phyloP scores from a whole-genome alignment of 2,113 vertebrate genomes.

The Pseudorasbora parva region DNA sequence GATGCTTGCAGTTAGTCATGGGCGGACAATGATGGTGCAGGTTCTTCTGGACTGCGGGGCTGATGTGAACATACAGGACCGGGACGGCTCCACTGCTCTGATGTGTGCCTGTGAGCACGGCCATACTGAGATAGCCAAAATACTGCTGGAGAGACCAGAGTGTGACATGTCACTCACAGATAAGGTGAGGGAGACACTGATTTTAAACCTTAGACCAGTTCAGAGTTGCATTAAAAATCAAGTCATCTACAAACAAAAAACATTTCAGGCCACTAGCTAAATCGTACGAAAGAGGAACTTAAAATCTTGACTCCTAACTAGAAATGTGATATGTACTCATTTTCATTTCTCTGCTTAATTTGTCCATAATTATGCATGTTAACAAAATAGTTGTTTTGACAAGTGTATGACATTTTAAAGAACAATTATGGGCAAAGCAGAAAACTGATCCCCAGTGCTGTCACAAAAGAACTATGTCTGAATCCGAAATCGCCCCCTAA shows the following conservation, averaged over 20 bases:
- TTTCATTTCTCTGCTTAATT: no score
- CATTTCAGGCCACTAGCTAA: not conserved
- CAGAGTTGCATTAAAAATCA: no score
- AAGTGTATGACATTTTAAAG: not conserved
- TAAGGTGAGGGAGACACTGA: constrained; percentile 73
- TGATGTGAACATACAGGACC: constrained; percentile 83
- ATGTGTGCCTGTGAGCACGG: constrained; percentile 91
- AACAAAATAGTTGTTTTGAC: not conserved
- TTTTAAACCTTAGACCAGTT: not conserved
- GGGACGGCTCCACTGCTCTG: constrained; percentile 86
- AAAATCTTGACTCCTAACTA: not conserved
- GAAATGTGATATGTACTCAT: not conserved
- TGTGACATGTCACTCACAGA: constrained; percentile 80
- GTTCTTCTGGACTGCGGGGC: constrained; percentile 81
- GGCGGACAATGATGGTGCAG: constrained; percentile 84
- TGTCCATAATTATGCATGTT: not conserved
- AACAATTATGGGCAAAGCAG: not conserved
- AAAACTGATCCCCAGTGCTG: not conserved
- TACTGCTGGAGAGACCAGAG: constrained; percentile 81
- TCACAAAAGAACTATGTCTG: not conserved
- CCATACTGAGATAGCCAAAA: constrained; percentile 82
- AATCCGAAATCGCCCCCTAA: no score
- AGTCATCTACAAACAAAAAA: not conserved
- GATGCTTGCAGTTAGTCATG: constrained; percentile 91
- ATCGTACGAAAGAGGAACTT: not conserved